Base-by-base conservation (phyloP, 1,140 invertebrate genomes). In the Halotydeus destructor region DNA sequence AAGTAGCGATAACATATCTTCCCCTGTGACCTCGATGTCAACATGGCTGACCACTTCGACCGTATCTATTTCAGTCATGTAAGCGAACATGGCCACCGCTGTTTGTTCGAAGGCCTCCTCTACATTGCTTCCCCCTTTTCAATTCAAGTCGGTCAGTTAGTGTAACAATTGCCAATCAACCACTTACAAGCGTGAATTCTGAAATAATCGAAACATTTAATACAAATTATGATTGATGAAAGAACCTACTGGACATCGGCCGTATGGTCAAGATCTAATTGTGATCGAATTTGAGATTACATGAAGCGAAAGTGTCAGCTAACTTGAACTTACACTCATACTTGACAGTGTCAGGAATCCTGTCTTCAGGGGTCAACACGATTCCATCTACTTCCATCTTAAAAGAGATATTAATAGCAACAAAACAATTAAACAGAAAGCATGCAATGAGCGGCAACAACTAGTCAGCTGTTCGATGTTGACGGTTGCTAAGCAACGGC, bases 41-140 rank as follows among this genome's bases (percentile, higher is more conserved):
- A 77, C 67, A n/a, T 69, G 69, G 50, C 75, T 65, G 49, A 67
- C 67, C 45, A 88, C 78, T 51, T 88, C 72, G 14, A 96, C 82
- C 45, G 69, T 74, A 1, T 78, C 70, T 43, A 93, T 65, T 51
- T 94, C 85, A 12, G 89, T 94, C 79, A 94, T 96, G 57, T 96
- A 97, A 4, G 72, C 81, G 64, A 85, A 97, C 88, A 98, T 94
- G 1, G 82, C 78, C 52, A 85, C 72, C 3, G 78, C 85, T 55
- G 79, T 81, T 54, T 96, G 86, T 60, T 96, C 88, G 63, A 93
- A 93, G 0, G 88, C 78, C 64, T 96, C 88, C 54, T 72, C 61
- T 21, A 96, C 55, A 41, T 63, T 75, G 34, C 74, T 67, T n/a
- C 89, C 89, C 89, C 89, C 93, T 43, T n/a, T 8, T 9, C 18